These are phyloP conservation scores for Smithornis capensis DNA, from an alignment of 2,113 vertebrate species.

Conservation along the genomic window DNA sequence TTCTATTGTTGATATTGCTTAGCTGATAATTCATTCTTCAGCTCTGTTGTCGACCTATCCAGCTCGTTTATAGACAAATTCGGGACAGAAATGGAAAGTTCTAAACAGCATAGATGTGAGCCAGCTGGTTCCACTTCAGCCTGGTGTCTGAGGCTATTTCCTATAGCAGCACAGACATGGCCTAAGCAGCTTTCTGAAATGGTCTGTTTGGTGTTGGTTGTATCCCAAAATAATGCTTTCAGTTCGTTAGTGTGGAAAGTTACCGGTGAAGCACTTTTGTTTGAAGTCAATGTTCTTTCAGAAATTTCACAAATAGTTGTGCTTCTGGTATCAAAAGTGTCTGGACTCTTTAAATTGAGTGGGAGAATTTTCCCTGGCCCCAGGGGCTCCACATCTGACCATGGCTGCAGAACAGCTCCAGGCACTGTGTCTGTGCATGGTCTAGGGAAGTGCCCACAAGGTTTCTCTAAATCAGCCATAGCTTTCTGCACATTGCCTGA, in stretches of 20 bases:
- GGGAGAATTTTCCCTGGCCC: neutral
- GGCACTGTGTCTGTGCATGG: neutral
- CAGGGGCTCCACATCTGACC: neutral
- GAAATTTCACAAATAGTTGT: neutral
- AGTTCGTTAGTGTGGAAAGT: neutral
- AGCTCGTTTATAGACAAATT: neutral
- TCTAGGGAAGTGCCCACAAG: neutral
- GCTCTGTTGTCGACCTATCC: fast-evolving
- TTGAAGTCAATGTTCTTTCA: neutral
- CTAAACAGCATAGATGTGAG: neutral
- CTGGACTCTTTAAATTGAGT: neutral
- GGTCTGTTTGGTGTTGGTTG: neutral
- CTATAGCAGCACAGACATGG: neutral
- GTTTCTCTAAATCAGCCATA: neutral
- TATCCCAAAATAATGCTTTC: neutral
- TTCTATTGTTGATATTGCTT: fast-evolving
- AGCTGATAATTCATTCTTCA: neutral
- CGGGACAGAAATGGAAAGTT: neutral
- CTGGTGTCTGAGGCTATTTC: neutral
- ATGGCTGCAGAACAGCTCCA: neutral
- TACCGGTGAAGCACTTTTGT: neutral
- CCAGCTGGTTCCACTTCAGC: neutral
- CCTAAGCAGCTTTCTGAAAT: neutral
- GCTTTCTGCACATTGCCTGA: neutral
- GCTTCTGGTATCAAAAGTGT: neutral